phyloP scores from a whole-genome alignment of 2,888 invertebrate genomes.

The Oscheius sp. region DNA sequence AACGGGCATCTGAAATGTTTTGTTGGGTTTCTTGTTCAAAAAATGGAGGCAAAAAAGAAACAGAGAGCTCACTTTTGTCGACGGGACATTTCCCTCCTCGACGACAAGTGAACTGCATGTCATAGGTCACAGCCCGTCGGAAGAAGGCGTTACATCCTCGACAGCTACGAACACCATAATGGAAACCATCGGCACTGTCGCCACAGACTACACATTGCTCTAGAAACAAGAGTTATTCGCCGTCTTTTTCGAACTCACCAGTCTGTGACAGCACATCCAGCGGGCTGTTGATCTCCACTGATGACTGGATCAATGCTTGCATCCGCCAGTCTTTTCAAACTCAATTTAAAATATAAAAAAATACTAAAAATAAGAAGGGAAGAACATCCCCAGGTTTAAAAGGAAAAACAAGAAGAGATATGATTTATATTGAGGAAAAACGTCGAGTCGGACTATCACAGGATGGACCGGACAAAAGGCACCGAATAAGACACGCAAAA shows the following conservation, averaged over 20 bases:
- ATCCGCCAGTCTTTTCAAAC: background rate
- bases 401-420: constrained; percentile 1
- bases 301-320: constrained; percentile 9
- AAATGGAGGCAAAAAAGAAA: background rate
- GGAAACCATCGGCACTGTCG: constrained; percentile 76
- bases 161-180: constrained; percentile 73
- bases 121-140: constrained; percentile 69
- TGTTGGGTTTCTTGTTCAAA: background rate
- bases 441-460: constrained; percentile 27
- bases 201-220: constrained; percentile 66
- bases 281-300: constrained; percentile 8
- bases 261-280: constrained; percentile 28
- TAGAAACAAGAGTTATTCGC: constrained; percentile 8
- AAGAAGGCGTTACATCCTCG: constrained; percentile 69
- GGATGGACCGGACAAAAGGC: constrained; percentile 13
- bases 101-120: constrained; percentile 63
- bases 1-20: constrained; percentile 65
- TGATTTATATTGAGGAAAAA: background rate
- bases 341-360: background rate
- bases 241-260: background rate
- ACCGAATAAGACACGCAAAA: background rate
- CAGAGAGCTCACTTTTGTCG: constrained; percentile 63
- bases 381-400: background rate
- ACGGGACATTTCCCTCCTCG: constrained; percentile 69
- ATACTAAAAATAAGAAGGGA: background rate